These are phyloP conservation scores for Sebastes taczanowskii DNA, from an alignment of 2,797 vertebrate genomes.

Conservation along the genomic window DNA sequence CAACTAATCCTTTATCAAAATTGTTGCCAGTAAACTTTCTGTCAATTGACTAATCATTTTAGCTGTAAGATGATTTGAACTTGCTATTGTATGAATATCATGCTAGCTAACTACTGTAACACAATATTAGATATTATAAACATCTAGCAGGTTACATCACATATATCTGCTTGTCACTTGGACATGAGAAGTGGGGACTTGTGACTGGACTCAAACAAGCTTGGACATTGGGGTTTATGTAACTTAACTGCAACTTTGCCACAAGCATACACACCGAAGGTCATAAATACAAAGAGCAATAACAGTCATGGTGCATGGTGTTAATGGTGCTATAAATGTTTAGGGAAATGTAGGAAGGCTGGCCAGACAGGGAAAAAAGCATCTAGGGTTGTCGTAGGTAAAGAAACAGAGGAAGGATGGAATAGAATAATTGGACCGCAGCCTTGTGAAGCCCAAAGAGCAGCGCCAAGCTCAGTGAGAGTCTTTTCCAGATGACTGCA, in stretches of 20 bases:
- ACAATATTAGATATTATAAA: background rate
- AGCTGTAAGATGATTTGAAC: background rate
- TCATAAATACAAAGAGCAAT: background rate
- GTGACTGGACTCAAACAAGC: background rate
- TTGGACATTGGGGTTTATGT: background rate
- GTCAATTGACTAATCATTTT: background rate
- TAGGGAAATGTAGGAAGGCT: background rate
- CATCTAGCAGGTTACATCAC: background rate
- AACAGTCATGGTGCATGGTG: background rate
- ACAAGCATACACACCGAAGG: background rate
- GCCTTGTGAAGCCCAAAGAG: constrained; percentile 47
- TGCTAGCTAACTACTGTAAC: background rate
- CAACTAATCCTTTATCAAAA: background rate
- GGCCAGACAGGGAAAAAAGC: background rate
- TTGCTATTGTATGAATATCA: background rate
- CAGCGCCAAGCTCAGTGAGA: constrained; percentile 47
- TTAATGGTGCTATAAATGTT: background rate
- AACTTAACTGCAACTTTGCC: background rate
- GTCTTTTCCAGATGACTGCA: constrained; percentile 69
- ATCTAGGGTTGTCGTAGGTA: background rate
- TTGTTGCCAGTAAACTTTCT: background rate
- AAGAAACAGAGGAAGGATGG: background rate
- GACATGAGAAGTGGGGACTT: background rate
- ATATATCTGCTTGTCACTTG: background rate
- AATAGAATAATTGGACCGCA: constrained; percentile 56